phyloP scores from a whole-genome alignment of 2,888 invertebrate genomes.

The Calameuta filiformis region DNA sequence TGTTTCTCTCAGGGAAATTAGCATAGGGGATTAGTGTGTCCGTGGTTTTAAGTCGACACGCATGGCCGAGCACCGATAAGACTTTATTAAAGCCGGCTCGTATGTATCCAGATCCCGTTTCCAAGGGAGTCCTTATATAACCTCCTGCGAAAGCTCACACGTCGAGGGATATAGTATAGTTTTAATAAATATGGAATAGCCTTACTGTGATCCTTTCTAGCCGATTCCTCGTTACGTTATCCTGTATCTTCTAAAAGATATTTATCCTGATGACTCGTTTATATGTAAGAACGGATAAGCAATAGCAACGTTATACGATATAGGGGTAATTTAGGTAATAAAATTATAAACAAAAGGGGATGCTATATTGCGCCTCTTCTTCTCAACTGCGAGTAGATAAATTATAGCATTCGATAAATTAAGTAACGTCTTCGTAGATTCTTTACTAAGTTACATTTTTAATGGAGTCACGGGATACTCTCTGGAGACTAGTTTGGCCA shows the following conservation, averaged over 20 bases:
- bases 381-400: not conserved
- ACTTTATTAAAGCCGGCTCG: conserved; percentile 55
- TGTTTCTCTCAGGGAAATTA: conserved; percentile 39
- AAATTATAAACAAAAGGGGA: not conserved
- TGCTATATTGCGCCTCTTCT: not conserved
- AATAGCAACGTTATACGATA: not conserved
- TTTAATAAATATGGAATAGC: conserved; percentile 13
- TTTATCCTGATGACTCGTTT: not conserved
- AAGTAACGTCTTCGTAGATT: not conserved
- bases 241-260: not conserved
- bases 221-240: not conserved
- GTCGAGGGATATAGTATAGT: conserved; percentile 20
- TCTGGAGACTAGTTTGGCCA: not conserved
- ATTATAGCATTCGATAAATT: not conserved
- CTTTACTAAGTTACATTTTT: not conserved
- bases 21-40: conserved; percentile 55
- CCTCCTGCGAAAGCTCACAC: not conserved
- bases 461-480: not conserved
- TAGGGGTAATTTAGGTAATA: not conserved
- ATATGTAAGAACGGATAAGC: not conserved
- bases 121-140: not conserved
- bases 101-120: conserved; percentile 46
- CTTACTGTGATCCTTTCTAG: not conserved
- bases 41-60: conserved; percentile 57
- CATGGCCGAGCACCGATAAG: conserved; percentile 59